Evolutionary conservation across 1,140 invertebrate species (phyloP).

Genomic region (Diachasma alloeum): DNA sequence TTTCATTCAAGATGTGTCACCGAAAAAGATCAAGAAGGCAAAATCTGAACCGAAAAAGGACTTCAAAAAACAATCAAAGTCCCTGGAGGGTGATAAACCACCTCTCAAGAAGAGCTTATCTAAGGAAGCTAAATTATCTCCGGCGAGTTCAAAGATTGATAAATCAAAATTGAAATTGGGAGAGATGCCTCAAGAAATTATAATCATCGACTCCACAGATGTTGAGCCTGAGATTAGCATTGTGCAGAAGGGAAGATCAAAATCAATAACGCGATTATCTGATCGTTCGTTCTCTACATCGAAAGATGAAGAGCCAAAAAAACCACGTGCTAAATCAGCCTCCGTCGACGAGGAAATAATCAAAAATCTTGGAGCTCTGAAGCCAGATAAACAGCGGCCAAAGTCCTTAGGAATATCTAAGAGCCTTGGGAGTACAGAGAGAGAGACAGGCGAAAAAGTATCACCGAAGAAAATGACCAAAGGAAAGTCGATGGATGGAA

Average conservation of each 20-base stretch:
- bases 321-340: conserved; percentile 53
- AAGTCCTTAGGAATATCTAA: conserved; percentile 61
- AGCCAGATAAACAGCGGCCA: conserved; percentile 54
- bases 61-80: conserved; percentile 63
- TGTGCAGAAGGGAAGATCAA: conserved; percentile 61
- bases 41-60: conserved; percentile 59
- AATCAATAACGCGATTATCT: conserved; percentile 54
- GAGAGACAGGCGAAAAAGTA: conserved; percentile 56
- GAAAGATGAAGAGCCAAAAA: conserved; percentile 51
- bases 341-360: conserved; percentile 61
- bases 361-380: conserved; percentile 41
- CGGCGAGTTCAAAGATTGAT: conserved; percentile 55
- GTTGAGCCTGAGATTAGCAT: conserved; percentile 58
- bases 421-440: conserved; percentile 59
- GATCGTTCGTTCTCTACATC: conserved; percentile 51
- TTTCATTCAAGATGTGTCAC: conserved; percentile 59
- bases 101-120: conserved; percentile 54
- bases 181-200: conserved; percentile 64
- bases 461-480: conserved; percentile 52
- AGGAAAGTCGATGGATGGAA: conserved; percentile 37
- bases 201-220: conserved; percentile 62
- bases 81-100: conserved; percentile 61
- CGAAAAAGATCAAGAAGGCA: conserved; percentile 51
- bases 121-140: conserved; percentile 53
- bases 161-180: conserved; percentile 61